Evolutionary conservation across 37 sponge, comb jelly and placozoan genomes (phyloP).

Genomic region (Ianthella basta): DNA sequence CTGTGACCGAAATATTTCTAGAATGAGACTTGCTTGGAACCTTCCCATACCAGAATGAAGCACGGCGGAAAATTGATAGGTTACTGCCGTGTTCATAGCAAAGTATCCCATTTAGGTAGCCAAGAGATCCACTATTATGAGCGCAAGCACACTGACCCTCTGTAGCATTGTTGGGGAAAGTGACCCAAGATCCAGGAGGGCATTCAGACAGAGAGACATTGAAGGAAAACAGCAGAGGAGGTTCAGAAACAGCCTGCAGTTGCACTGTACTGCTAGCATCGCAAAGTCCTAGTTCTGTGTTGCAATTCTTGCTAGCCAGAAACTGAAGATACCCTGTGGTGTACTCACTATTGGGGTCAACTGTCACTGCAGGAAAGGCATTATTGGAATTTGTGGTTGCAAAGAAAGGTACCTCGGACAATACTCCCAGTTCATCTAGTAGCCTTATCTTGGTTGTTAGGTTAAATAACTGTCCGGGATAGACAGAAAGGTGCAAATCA

Average conservation of each 20-base stretch:
- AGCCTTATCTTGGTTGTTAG: neutral
- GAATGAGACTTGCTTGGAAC: too few species aligned
- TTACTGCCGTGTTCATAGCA: neutral
- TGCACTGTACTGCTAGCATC: neutral
- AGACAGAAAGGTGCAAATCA: too few species aligned
- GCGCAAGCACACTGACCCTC: neutral
- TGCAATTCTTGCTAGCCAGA: too few species aligned
- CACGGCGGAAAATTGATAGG: too few species aligned
- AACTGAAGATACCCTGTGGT: neutral
- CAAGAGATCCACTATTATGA: neutral
- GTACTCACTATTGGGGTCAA: neutral
- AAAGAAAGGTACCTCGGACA: neutral
- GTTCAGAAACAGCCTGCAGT: neutral
- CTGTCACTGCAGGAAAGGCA: neutral
- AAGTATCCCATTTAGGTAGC: neutral
- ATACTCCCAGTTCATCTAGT: neutral
- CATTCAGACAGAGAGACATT: constrained; percentile 6
- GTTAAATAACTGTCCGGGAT: constrained; percentile 1
- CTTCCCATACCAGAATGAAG: too few species aligned
- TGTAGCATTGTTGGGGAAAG: neutral
- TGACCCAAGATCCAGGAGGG: neutral
- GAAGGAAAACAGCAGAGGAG: neutral
- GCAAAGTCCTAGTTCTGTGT: too few species aligned
- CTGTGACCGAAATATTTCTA: too few species aligned
- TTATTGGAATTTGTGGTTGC: neutral